Percentiles rank a stretch among this genome's conserved stretches.
Evolutionary conservation across 2,888 invertebrate species (phyloP).

Genomic region (Parnassius glacialis): DNA sequence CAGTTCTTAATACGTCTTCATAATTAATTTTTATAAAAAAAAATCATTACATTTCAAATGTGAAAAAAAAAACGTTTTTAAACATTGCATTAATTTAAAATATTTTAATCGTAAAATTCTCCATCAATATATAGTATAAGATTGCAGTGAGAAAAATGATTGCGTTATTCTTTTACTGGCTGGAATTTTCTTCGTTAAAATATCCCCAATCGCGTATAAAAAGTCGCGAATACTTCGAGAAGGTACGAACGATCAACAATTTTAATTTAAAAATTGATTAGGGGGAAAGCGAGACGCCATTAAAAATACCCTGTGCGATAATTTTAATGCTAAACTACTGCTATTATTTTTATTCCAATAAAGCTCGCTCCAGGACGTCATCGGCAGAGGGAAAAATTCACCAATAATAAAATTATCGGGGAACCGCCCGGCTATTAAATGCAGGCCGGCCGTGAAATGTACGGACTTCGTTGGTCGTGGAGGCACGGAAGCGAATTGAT

Average conservation of each 20-base stretch:
- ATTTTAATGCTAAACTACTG: conserved; percentile 42
- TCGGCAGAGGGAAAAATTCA: conserved; percentile 61
- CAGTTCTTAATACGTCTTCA: no score
- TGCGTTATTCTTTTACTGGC: conserved; percentile 10
- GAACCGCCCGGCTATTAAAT: conserved; percentile 73
- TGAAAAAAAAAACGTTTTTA: no score
- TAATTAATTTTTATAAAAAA: no score
- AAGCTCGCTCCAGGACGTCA: conserved; percentile 54
- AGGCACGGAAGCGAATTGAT: conserved; percentile 28
- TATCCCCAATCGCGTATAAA: conserved; percentile 16
- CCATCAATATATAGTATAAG: conserved; percentile 5
- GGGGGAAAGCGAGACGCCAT: conserved; percentile 25
- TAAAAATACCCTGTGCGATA: conserved; percentile 48
- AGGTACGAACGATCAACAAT: conserved; percentile 14
- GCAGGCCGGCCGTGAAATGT: conserved; percentile 77
- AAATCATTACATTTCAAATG: no score
- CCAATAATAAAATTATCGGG: conserved; percentile 79
- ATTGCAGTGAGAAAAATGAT: conserved; percentile 2
- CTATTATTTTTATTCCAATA: conserved; percentile 66
- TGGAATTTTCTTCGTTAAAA: conserved; percentile 21
- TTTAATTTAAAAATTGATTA: conserved; percentile 27
- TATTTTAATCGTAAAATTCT: no score
- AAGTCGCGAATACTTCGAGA: conserved; percentile 11
- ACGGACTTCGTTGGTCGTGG: conserved; percentile 45
- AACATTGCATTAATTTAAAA: no score